These are phyloP conservation scores for Enteromius treurensis DNA, from an alignment of 2,797 vertebrate genomes.

Conservation along the genomic window DNA sequence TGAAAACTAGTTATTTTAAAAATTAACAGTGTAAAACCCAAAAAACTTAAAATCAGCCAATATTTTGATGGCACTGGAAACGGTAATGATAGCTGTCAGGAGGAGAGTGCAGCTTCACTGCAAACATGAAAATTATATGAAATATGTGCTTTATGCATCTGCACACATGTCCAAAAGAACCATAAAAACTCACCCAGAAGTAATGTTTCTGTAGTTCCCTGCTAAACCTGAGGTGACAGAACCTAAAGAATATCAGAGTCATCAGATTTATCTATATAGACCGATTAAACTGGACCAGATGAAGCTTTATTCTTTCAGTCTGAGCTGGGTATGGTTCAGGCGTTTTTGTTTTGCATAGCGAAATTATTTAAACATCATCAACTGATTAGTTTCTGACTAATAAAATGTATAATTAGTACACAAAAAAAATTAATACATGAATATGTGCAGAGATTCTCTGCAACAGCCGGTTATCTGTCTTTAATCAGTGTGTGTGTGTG, in stretches of 20 bases:
- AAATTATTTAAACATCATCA: background rate
- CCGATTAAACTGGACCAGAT: background rate
- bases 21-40: no score
- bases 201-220: no score
- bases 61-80: no score
- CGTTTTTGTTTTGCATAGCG: background rate
- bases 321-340: background rate
- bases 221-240: background rate
- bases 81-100: no score
- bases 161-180: no score
- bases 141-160: no score
- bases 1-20: background rate
- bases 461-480: slow-evolving; percentile 1
- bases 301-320: background rate
- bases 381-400: background rate
- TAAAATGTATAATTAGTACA: background rate
- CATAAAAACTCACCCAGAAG: no score
- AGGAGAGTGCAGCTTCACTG: no score
- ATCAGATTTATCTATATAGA: background rate
- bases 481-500: slow-evolving; percentile 55
- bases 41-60: no score
- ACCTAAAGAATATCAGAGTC: background rate
- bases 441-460: background rate
- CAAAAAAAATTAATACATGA: background rate
- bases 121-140: no score